Base-by-base conservation (phyloP, 1,140 invertebrate species). In the Drosophila burlai region DNA sequence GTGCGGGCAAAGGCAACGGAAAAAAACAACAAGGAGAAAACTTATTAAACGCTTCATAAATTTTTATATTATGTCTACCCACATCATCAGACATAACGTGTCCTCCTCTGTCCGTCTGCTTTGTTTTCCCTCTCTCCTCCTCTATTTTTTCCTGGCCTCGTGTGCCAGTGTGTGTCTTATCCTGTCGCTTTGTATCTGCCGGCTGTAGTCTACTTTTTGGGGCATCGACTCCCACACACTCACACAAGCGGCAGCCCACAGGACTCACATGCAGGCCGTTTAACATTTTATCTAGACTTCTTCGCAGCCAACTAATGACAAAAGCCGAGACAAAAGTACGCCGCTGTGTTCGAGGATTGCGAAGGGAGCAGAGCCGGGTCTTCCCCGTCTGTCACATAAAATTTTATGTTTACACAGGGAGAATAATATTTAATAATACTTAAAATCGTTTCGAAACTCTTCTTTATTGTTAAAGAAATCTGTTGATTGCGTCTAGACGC, bases 21-120 rank as follows among this genome's bases (percentile, higher is more conserved):
- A 64, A 64, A 52, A 52, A 38, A 71, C 50, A 36, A 54, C 69
- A 68, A 90, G 76, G 76, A 90, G 85, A 90, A 90, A 90, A 90
- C 85, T 90, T 90, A 90, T 90, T 90, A 90, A 90, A 90, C 85
- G 85, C 85, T 90, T 91, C 85, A 90, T 90, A 90, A 90, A 90
- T 90, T 90, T 90, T 90, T 90, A 90, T 90, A 90, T 90, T 90
- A 90, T 90, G 82, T 90, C 82, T 90, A 90, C 84, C 84, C 85
- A 87, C 85, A 87, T 87, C 84, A 87, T 87, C 84, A 90, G 84
- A 84, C 84, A 84, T 87, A 90, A 90, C 84, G 84, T 87, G 83
- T 68, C 68, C 55, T 62, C 50, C 66, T 54, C 50, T 49, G 81
- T 61, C 71, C 58, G 63, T 68, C 43, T 55, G 61, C 45, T 47